Percentiles rank a stretch among this genome's conserved stretches.
Conservation (phyloP, 2,797 vertebrate species). For the Neosalanx taihuensis region DNA sequence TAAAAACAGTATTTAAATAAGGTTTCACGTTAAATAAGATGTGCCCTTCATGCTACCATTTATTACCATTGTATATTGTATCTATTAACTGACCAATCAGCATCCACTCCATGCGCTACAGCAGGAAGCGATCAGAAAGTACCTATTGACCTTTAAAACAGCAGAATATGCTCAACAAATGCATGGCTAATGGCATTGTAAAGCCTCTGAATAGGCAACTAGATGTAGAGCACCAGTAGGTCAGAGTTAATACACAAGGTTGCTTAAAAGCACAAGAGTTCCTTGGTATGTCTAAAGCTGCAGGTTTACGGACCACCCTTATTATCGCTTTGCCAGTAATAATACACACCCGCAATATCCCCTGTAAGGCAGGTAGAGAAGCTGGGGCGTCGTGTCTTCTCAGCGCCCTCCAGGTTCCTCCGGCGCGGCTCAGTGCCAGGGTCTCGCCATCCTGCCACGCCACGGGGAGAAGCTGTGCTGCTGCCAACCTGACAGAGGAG, state of each 20-base stretch:
- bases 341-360: background rate
- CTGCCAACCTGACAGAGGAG: conserved; percentile 46
- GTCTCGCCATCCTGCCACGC: conserved; percentile 39
- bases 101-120: conserved; percentile 8
- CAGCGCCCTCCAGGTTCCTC: conserved; percentile 28
- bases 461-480: conserved; percentile 39
- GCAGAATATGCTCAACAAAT: conserved; percentile 6
- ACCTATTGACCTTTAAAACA: conserved; percentile 10
- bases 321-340: background rate
- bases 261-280: background rate
- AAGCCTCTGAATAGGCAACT: background rate
- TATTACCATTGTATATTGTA: background rate
- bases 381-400: conserved; percentile 5
- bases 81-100: background rate
- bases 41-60: background rate
- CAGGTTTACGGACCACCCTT: background rate
- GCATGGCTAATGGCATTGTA: background rate
- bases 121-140: background rate
- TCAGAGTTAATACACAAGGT: background rate
- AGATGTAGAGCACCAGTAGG: background rate
- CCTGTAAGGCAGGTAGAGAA: background rate
- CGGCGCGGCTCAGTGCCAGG: conserved; percentile 13
- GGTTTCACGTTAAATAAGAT: conserved; percentile 1
- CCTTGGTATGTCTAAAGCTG: background rate
- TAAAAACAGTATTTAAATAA: conserved; percentile 12